Percentiles rank a stretch among this genome's conserved stretches.
Evolutionary conservation across 1,140 invertebrate genomes (phyloP).

Genomic region (Acromyrmex heyeri): DNA sequence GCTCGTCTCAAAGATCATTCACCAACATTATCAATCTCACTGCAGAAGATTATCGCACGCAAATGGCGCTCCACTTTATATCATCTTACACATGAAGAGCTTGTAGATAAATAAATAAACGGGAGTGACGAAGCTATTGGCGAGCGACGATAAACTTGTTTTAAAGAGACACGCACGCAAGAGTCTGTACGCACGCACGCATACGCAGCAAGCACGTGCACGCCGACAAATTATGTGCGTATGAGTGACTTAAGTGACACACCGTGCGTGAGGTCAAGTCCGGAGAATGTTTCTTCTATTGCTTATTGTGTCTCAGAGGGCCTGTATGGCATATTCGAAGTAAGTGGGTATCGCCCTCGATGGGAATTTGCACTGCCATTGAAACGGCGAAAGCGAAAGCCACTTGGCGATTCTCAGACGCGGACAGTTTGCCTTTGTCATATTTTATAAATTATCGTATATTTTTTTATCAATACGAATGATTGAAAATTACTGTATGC

Average conservation of each 20-base stretch:
- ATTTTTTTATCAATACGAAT: neutral
- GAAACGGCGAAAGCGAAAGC: conserved; percentile 51
- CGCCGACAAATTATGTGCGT: conserved; percentile 31
- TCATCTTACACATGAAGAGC: conserved; percentile 29
- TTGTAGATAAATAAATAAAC: conserved; percentile 56
- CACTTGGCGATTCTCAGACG: neutral
- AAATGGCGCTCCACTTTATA: conserved; percentile 44
- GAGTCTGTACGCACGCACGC: conserved; percentile 13
- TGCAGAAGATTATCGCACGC: conserved; percentile 6
- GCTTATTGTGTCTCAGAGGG: conserved; percentile 65
- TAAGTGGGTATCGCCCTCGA: conserved; percentile 34
- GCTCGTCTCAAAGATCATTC: conserved; percentile 22
- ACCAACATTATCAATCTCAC: conserved; percentile 22
- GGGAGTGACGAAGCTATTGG: conserved; percentile 37
- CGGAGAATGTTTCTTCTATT: conserved; percentile 75
- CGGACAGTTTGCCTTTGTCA: neutral
- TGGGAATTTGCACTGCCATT: conserved; percentile 37
- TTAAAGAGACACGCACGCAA: conserved; percentile 58
- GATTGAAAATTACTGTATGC: neutral
- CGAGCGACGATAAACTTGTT: conserved; percentile 47
- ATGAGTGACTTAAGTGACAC: conserved; percentile 68
- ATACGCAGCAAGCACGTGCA: conserved; percentile 37
- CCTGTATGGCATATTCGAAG: conserved; percentile 29
- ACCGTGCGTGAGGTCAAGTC: conserved; percentile 73
- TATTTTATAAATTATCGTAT: neutral